A percentile compares a stretch with the other conserved stretches of the same genome.
Conservation (phyloP, 2,888 invertebrate species). For the Lagria hirta region DNA sequence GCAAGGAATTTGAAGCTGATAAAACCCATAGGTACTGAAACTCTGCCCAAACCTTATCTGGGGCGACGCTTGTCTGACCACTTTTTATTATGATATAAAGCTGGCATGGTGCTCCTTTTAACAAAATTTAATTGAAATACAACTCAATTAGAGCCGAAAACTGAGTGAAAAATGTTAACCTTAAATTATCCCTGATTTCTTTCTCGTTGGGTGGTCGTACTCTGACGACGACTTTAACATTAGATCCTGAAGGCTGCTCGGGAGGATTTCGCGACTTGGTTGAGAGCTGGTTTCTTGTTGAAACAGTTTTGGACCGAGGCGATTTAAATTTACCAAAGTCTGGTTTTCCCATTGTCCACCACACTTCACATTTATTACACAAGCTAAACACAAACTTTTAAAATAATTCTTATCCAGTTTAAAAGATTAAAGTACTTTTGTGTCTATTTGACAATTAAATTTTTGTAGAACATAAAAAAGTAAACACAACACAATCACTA, state of each 20-base stretch:
- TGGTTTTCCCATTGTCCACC: slow-evolving; percentile 13
- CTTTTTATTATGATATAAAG: too few species aligned
- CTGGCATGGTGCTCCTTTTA: too few species aligned
- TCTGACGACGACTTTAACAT: slow-evolving; percentile 80
- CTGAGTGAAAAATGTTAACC: slow-evolving; percentile 36
- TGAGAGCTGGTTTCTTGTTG: slow-evolving; percentile 1
- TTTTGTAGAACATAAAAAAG: too few species aligned
- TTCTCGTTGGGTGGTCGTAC: slow-evolving; percentile 76
- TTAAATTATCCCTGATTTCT: slow-evolving; percentile 58
- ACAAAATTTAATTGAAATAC: slow-evolving; percentile 1
- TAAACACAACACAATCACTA: too few species aligned
- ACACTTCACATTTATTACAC: neutral
- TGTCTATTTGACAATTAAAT: too few species aligned
- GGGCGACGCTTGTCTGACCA: too few species aligned
- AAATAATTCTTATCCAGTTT: neutral
- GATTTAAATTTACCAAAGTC: slow-evolving; percentile 8
- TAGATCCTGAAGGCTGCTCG: slow-evolving; percentile 48
- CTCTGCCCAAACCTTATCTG: too few species aligned
- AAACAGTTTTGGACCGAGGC: slow-evolving; percentile 9
- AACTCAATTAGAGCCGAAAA: neutral
- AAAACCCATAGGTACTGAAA: too few species aligned
- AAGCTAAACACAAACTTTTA: neutral
- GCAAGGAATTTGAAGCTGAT: too few species aligned
- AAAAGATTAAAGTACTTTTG: too few species aligned
- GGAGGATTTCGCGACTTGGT: slow-evolving; percentile 1